Evolutionary conservation across 1,140 invertebrate genomes (phyloP).

Genomic region (Drosophila sp.): DNA sequence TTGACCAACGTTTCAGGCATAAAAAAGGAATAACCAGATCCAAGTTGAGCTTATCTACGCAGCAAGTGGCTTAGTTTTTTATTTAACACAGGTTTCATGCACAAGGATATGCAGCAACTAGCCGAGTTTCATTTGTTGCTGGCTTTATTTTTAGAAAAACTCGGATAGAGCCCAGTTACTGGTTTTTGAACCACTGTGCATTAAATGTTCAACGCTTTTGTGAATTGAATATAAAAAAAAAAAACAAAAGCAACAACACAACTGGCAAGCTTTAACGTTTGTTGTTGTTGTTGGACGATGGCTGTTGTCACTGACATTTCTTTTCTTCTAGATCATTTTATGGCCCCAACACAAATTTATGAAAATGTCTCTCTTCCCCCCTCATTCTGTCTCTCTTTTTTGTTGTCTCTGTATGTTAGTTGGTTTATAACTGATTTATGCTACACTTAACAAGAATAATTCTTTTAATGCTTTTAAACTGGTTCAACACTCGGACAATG

Average conservation of each 20-base stretch:
- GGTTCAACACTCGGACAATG: slow-evolving; percentile 32
- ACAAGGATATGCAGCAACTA: no score
- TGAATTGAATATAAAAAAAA: slow-evolving; percentile 55
- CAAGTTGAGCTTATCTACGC: no score
- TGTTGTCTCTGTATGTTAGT: slow-evolving; percentile 26
- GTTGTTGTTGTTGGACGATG: slow-evolving; percentile 39
- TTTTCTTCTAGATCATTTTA: slow-evolving; percentile 46
- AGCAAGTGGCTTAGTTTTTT: no score
- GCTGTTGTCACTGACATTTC: slow-evolving; percentile 51
- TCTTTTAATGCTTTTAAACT: slow-evolving; percentile 53
- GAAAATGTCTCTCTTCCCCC: slow-evolving; percentile 32
- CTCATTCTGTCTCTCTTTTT: background rate
- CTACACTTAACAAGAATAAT: slow-evolving; percentile 48
- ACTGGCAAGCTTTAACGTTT: slow-evolving; percentile 47
- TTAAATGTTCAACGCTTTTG: slow-evolving; percentile 43
- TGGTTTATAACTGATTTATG: slow-evolving; percentile 45
- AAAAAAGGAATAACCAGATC: no score
- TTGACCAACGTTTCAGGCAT: no score
- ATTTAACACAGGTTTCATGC: no score
- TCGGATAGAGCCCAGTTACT: no score
- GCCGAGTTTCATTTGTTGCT: no score
- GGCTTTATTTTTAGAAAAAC: no score
- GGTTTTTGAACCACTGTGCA: slow-evolving; percentile 17
- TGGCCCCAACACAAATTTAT: slow-evolving; percentile 45
- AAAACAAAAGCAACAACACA: slow-evolving; percentile 54